phyloP scores from a whole-genome alignment of 1,140 invertebrate genomes.

The Aphis craccivora region DNA sequence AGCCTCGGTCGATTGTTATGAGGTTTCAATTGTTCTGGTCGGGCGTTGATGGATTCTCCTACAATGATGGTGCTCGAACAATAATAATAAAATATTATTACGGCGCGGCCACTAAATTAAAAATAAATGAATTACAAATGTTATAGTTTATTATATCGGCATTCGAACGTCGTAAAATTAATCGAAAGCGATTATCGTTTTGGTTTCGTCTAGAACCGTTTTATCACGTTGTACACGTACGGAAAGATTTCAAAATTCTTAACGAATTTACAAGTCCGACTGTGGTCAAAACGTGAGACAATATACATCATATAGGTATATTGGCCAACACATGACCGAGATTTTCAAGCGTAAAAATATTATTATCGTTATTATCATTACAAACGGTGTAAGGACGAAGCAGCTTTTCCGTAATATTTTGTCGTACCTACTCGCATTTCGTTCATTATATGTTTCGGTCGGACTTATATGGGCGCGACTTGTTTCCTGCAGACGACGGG shows the following conservation, averaged over 20 bases:
- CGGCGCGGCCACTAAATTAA: constrained; percentile 42
- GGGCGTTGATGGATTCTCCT: constrained; percentile 31
- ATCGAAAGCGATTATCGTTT: constrained; percentile 30
- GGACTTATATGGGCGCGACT: constrained; percentile 10
- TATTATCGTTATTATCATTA: no score
- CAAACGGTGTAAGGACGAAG: not conserved
- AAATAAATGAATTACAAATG: constrained; percentile 26
- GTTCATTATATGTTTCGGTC: no score
- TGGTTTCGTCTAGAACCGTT: not conserved
- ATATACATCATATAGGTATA: not conserved
- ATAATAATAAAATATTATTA: constrained; percentile 26
- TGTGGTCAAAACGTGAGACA: no score
- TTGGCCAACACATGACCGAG: not conserved
- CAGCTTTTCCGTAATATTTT: not conserved
- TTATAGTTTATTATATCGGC: not conserved
- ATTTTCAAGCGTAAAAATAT: not conserved
- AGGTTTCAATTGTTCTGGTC: constrained; percentile 36
- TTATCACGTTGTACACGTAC: no score
- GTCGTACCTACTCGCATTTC: no score
- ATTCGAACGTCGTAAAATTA: constrained; percentile 30
- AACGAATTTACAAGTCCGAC: not conserved
- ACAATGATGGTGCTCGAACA: constrained; percentile 34
- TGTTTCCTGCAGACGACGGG: not conserved
- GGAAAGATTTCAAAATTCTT: not conserved
- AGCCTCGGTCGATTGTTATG: constrained; percentile 33